A percentile compares a stretch with the other conserved stretches of the same genome.
Evolutionary conservation across 2,888 invertebrate species (phyloP).

Genomic region (Aplocera efformata): DNA sequence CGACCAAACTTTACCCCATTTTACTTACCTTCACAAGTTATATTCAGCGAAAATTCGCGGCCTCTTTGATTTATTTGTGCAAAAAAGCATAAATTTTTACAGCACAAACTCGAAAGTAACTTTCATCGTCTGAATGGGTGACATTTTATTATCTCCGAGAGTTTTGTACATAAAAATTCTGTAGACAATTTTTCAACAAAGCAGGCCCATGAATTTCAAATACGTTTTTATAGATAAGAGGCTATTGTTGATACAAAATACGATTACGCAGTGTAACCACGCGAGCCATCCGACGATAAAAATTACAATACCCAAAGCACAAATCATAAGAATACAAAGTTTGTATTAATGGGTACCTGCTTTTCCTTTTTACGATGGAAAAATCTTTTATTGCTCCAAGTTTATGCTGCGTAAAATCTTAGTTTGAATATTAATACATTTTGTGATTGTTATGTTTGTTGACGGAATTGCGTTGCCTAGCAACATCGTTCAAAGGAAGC

Average conservation of each 20-base stretch:
- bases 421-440: conserved; percentile 40
- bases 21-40: conserved; percentile 9
- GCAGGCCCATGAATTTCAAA: conserved; percentile 71
- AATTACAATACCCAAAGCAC: conserved; percentile 72
- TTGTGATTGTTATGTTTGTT: conserved; percentile 32
- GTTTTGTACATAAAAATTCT: conserved; percentile 62
- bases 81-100: conserved; percentile 39
- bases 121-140: conserved; percentile 43
- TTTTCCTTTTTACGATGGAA: conserved; percentile 56
- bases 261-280: conserved; percentile 71
- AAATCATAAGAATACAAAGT: conserved; percentile 70
- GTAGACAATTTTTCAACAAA: conserved; percentile 67
- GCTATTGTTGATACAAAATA: conserved; percentile 73
- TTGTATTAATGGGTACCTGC: conserved; percentile 61
- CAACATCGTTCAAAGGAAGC: conserved; percentile 5
- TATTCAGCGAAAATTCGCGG: conserved; percentile 18
- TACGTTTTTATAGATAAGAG: conserved; percentile 72
- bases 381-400: conserved; percentile 50
- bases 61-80: conserved; percentile 26
- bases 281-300: conserved; percentile 66
- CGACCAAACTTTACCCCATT: neutral
- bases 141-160: conserved; percentile 56
- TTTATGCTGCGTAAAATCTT: conserved; percentile 43
- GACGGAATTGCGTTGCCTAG: conserved; percentile 13
- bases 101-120: conserved; percentile 45